Evolutionary conservation across 2,888 invertebrate genomes (phyloP), one percentile per base, ranked within the genome.

Genomic region (Sylvicola fuscatus): DNA sequence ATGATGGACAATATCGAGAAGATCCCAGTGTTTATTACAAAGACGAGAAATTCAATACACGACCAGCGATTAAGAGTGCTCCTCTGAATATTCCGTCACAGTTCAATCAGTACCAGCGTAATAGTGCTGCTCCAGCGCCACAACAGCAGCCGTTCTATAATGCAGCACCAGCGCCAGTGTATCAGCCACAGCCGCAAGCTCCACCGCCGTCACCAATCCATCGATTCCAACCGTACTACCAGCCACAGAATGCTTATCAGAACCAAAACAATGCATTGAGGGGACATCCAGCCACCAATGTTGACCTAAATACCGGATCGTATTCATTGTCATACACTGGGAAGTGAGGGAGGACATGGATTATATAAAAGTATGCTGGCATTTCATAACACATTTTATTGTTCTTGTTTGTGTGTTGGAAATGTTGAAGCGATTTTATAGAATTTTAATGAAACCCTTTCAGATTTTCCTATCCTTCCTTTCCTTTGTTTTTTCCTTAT

Each of bases 1-100:
- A 84, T 49, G 84, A 84, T 49, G 84, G 84, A 0, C 83, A 84
- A 48, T 84, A 84, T 56, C 65, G 81, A 32, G 84, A 84, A 51
- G 83, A 84, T 52, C 84, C 84, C 0, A 68, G 69, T 40, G 66
- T 79, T 40, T 84, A 84, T 59, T 76, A 79, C 53, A 68, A 70
- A 43, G 72, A 76, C 48, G 71, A 76, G 7, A 67, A 68, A 43
- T 72, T 66, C 58, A 72, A 52, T 11, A 50, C 50, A 12, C 39
- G 37, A 28, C 40, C 40, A 27, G 41, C 21, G 21, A 21, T 50
- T 53, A 38, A 54, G 53, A n/a, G 44, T 49, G 2, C 42, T 14
- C 32, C 39, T 11, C 42, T 39, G 17, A 42, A 40, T 36, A 39
- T 38, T 54, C 45, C 49, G 47, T 11, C 58, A 58, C 44, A 8